These are phyloP conservation scores for Eptesicus fuscus DNA, from an alignment of 2,113 vertebrate genomes.

Conservation along the genomic window DNA sequence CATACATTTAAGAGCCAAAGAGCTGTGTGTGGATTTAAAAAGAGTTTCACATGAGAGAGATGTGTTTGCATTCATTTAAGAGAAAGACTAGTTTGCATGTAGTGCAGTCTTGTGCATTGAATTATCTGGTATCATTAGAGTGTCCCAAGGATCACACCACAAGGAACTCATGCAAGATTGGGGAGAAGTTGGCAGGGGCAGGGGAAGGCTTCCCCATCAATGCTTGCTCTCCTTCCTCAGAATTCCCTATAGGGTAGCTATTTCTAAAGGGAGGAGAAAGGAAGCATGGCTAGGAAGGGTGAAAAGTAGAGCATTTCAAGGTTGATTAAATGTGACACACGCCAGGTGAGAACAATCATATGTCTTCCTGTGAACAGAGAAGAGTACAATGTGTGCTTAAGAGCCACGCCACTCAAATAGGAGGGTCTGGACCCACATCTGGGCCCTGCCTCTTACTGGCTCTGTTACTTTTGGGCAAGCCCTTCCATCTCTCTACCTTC, in stretches of 20 bases:
- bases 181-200: no score
- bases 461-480: background rate
- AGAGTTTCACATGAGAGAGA: background rate
- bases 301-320: background rate
- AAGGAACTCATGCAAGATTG: background rate
- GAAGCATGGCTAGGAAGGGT: background rate
- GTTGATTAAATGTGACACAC: background rate
- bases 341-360: background rate
- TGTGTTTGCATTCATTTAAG: background rate
- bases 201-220: background rate
- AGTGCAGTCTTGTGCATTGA: background rate
- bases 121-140: no score
- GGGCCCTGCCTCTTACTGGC: background rate
- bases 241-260: background rate
- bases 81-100: background rate
- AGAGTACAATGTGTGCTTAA: background rate
- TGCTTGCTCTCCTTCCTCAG: background rate
- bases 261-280: background rate
- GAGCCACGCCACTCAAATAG: background rate
- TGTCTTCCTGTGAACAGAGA: background rate
- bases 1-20: background rate
- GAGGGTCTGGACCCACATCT: accelerated
- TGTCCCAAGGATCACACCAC: background rate
- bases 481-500: background rate
- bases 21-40: background rate